Base-by-base conservation (phyloP, 1,140 invertebrate genomes). In the Eumaeus atala region DNA sequence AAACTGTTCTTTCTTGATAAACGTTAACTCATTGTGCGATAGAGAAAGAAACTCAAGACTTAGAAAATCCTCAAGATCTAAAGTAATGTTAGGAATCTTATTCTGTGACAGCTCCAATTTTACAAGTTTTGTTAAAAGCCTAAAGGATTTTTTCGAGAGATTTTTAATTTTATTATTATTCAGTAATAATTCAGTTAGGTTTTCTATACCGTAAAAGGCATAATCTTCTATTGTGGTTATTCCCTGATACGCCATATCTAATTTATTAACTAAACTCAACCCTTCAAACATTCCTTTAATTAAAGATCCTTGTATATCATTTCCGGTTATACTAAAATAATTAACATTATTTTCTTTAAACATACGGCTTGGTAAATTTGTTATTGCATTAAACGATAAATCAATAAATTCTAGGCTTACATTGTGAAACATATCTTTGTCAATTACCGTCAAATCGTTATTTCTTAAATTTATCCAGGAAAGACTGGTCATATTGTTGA, bases 31-130 rank as follows among this genome's bases (percentile, higher is more conserved):
- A 44, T 44, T 44, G 9, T 44, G 9, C 9, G 14, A 1, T 6
- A 44, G 9, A 44, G 40, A 44, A 44, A 44, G 40, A 44, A 16
- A 16, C 7, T 44, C 40, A 44, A 44, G 40, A 9, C 12, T 44
- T 17, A 44, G 1, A 16, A 44, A 10, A 16, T 44, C 40, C 2
- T 44, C 12, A 17, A 16, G 9, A 18, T 44, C 17, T 9, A 44
- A 14, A 17, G 40, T 44, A 18, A 80, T 57, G 36, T 38, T 56
- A 11, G 12, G 34, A 18, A 80, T 73, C 36, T 58, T 48, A 38
- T 80, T 80, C 48, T 71, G 59, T 21, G 77, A 74, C 47, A 82
- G 61, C 51, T 82, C 76, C 57, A 82, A 54, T 5, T 35, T 9
- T 35, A 47, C 44, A 37, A 82, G 55, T 48, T 54, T 62, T 10